Base-by-base conservation (phyloP, 2,113 vertebrate species). In the Channa argus region DNA sequence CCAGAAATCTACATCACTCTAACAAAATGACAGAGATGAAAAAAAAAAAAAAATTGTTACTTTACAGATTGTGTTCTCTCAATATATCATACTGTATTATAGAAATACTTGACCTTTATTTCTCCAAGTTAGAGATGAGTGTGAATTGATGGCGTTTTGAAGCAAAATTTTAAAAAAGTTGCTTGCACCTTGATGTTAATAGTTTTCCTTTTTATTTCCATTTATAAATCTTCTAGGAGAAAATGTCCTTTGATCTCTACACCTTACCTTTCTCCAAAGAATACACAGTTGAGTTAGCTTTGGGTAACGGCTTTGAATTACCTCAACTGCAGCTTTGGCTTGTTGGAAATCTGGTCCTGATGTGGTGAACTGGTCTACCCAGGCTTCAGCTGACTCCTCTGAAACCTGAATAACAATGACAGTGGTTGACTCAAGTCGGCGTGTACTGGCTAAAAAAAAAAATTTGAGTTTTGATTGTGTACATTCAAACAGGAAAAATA, bases 1-100 rank as follows among this genome's bases (percentile, higher is more conserved):
- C 98, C 98, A 99, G 94, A 99, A 99, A 93, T 98, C 98, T 41
- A 98, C 96, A 93, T 99, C 98, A 75, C 97, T 98, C 98, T 99
- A 92, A 67, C 54, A 79, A 60, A 67, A 70, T 37, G 52, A 77
- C 68, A 77, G 46, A 75, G 5, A 76, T 36, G 64, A 14, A n/a
- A n/a, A n/a, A n/a, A n/a, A n/a, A n/a, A n/a, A n/a, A n/a, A n/a
- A n/a, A n/a, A 62, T 60, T 37, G 72, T 70, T 64, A 71, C n/a
- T 56, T 51, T n/a, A 43, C 47, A 14, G 3, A 2, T 8, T 51
- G 47, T 7, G 41, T 46, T 68, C 13, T 15, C 50, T 24, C 39
- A 12, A 45, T 44, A 36, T 5, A 49, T 56, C 63, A 63, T 50
- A 51, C 41, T 50, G 37, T 13, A n/a, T 47, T 15, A 14, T 13